A percentile compares a stretch with the other conserved stretches of the same genome.
These are phyloP conservation scores for Cheiracanthium punctorium DNA, from an alignment of 2,888 invertebrate species.

Conservation along the genomic window DNA sequence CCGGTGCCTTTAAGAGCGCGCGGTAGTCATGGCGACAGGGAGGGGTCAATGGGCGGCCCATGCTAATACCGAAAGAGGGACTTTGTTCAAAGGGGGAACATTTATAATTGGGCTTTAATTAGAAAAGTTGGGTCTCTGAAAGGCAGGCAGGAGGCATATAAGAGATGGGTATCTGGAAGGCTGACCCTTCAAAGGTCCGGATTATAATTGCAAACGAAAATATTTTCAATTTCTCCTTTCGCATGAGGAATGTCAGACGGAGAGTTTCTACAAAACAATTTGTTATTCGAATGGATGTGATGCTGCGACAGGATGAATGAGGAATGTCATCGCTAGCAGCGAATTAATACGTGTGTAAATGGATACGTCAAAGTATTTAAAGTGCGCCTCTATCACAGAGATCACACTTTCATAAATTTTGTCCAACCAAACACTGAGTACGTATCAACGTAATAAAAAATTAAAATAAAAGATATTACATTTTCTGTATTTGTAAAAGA, in stretches of 20 bases:
- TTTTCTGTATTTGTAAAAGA: too few relatives aligned
- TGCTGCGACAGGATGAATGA: too few relatives aligned
- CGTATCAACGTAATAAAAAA: too few relatives aligned
- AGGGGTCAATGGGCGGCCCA: constrained; percentile 16
- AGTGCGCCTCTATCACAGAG: too few relatives aligned
- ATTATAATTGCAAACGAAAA: constrained; percentile 15
- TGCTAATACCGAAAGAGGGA: constrained; percentile 15
- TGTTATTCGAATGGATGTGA: neutral
- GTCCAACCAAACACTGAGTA: too few relatives aligned
- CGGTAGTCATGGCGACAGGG: constrained; percentile 11
- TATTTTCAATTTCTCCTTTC: neutral
- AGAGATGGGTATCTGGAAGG: neutral
- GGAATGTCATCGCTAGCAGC: too few relatives aligned
- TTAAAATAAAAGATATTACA: too few relatives aligned
- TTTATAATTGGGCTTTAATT: constrained; percentile 26
- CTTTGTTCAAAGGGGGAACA: constrained; percentile 10
- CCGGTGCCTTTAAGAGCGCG: constrained; percentile 5
- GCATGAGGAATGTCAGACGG: neutral
- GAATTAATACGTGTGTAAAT: too few relatives aligned
- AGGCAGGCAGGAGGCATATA: neutral
- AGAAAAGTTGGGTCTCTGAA: constrained; percentile 8
- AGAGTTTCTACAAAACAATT: neutral
- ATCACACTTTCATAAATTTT: too few relatives aligned
- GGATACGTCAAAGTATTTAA: too few relatives aligned
- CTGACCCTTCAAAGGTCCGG: constrained; percentile 13